phyloP scores from a whole-genome alignment of 2,888 invertebrate species.

The Macrosoma leucophasiata region DNA sequence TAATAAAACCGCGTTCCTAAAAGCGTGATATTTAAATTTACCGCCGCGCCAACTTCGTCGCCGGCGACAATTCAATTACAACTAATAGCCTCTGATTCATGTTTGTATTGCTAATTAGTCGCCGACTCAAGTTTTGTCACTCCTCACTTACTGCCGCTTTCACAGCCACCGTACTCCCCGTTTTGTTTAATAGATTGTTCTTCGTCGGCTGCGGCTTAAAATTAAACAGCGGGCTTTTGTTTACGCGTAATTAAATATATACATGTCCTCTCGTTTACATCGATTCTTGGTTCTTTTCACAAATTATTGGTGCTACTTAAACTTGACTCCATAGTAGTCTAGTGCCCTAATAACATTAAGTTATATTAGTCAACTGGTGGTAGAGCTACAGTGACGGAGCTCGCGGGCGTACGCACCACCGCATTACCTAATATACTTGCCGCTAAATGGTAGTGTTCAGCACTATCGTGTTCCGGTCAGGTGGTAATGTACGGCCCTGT shows the following conservation, averaged over 20 bases:
- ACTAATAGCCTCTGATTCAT: slow-evolving; percentile 75
- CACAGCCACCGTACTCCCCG: slow-evolving; percentile 40
- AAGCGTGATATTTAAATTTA: slow-evolving; percentile 71
- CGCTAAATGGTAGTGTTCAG: too few species aligned
- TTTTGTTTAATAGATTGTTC: slow-evolving; percentile 64
- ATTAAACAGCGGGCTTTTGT: slow-evolving; percentile 48
- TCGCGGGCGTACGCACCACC: too few species aligned
- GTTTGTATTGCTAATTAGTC: slow-evolving; percentile 76
- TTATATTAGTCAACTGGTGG: too few species aligned
- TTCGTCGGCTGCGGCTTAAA: slow-evolving; percentile 45
- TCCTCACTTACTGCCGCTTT: slow-evolving; percentile 59
- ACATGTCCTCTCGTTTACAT: slow-evolving; percentile 38
- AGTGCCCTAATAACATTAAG: too few species aligned
- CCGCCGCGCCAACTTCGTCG: slow-evolving; percentile 61
- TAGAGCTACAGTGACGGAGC: too few species aligned
- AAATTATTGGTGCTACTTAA: too few species aligned
- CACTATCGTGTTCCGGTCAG: too few species aligned
- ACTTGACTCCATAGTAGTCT: too few species aligned
- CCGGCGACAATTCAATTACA: slow-evolving; percentile 73
- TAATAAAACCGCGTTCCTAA: slow-evolving; percentile 49
- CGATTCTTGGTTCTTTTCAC: too few species aligned
- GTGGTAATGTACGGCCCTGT: too few species aligned
- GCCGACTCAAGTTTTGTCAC: slow-evolving; percentile 72
- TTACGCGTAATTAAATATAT: slow-evolving; percentile 48
- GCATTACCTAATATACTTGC: too few species aligned